Evolutionary conservation across 2,888 invertebrate genomes (phyloP).

Genomic region (Ptychoptera albimana): DNA sequence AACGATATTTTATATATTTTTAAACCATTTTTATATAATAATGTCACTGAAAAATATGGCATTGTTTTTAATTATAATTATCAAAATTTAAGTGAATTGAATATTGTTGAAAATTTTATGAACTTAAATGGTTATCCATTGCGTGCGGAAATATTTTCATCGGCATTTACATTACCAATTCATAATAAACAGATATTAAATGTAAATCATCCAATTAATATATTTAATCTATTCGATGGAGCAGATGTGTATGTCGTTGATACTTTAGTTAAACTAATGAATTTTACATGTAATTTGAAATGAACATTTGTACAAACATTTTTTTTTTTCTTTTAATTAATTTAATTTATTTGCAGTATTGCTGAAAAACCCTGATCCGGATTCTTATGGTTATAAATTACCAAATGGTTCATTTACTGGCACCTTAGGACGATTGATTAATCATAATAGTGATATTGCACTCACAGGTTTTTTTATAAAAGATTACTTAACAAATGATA

Average conservation of each 20-base stretch:
- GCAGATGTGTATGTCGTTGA: not conserved
- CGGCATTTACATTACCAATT: not conserved
- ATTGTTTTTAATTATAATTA: not conserved
- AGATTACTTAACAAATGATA: slow-evolving; percentile 24
- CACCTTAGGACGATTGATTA: slow-evolving; percentile 23
- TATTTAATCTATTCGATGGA: not conserved
- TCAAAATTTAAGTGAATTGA: not conserved
- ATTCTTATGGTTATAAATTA: slow-evolving; percentile 21
- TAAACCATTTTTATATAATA: not conserved
- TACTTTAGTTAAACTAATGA: not conserved
- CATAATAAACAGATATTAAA: not conserved
- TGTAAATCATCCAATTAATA: not conserved
- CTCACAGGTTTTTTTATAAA: slow-evolving; percentile 30
- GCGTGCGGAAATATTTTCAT: not conserved
- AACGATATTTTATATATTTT: not conserved
- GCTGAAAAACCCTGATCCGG: slow-evolving; percentile 18
- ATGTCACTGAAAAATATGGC: not conserved
- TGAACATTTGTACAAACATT: too few species aligned
- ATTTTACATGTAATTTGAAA: not conserved
- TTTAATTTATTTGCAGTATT: slow-evolving; percentile 14
- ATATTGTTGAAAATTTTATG: not conserved
- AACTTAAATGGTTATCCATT: not conserved
- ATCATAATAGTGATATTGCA: slow-evolving; percentile 23
- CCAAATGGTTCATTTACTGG: slow-evolving; percentile 26
- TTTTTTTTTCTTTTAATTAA: too few species aligned